Conservation (phyloP, 2,113 vertebrate species). For the Podocnemis expansa region DNA sequence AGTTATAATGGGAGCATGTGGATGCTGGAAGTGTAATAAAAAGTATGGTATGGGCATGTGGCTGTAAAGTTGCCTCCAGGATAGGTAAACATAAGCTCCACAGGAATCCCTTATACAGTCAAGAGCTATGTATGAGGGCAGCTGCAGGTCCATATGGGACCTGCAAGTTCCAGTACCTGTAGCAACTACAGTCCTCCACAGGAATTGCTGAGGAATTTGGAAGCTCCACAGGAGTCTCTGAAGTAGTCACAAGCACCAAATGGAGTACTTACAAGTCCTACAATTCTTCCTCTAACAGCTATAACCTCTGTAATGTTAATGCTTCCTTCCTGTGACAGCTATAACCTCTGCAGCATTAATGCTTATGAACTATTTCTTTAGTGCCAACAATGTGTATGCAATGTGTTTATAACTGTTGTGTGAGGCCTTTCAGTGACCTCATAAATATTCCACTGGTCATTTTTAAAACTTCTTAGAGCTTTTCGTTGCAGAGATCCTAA, state of each 20-base stretch:
- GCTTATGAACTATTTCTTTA: background rate
- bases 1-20: background rate
- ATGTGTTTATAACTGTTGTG: background rate
- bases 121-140: background rate
- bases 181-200: background rate
- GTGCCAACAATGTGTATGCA: background rate
- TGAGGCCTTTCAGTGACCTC: accelerated
- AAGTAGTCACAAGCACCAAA: background rate
- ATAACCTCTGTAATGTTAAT: accelerated
- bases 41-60: background rate
- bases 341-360: accelerated
- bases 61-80: background rate
- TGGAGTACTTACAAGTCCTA: background rate
- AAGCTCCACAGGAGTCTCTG: background rate
- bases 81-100: background rate
- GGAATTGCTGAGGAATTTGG: too few relatives aligned
- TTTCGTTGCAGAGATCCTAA: background rate
- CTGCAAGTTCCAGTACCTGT: background rate
- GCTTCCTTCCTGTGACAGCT: too few relatives aligned
- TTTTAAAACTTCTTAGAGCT: accelerated
- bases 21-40: background rate
- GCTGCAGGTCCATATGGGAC: background rate
- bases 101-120: background rate
- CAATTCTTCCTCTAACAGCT: accelerated
- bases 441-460: background rate